Base-by-base conservation (phyloP, 2,113 vertebrate genomes). In the Corydoras maculifer region DNA sequence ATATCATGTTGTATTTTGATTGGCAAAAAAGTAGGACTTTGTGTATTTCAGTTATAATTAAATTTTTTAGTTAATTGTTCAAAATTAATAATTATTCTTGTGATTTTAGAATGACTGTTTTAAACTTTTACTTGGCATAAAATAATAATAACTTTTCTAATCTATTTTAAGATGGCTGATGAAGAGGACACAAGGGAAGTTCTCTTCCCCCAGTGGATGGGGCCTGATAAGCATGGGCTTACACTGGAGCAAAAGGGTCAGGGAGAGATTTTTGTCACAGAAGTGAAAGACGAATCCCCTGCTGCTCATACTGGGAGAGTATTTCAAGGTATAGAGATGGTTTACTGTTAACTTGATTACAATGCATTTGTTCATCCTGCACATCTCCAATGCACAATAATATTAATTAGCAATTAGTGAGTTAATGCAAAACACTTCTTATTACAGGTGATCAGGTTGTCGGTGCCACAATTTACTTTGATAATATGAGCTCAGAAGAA, bases 391-490 rank as follows among this genome's bases (percentile, higher is more conserved):
- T 43, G 35, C 35, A 43, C 35, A 43, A 2, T 43, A 4, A 6
- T 54, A 6, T 54, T 30, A 11, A 54, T 10, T 3, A 53, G 51
- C 5, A 58, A 62, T 74, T 57, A 8, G 51, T 9, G 63, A 53
- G 51, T 54, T 30, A 0, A 62, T 35, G 57, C 9, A n/a, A 30
- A 65, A 57, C 2, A 10, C 51, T 8, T 48, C 7, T 8, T 61
- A n/a, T 54, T 9, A 73, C 57, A 98, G 95, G 95, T 82, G 95
- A 97, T 81, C 94, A 97, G 86, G 94, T 98, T 70, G 93, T 98
- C 58, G 90, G 94, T 1, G 96, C 96, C 75, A 98, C 96, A 5
- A 92, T 98, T 73, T 98, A 98, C 79, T 97, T 98, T 60, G 94
- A 97, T 73, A 94, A 96, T 62, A 91, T 97, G 88, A 93, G 86